Conservation (phyloP, 2,113 vertebrate species). For the Lophochroa leadbeateri region DNA sequence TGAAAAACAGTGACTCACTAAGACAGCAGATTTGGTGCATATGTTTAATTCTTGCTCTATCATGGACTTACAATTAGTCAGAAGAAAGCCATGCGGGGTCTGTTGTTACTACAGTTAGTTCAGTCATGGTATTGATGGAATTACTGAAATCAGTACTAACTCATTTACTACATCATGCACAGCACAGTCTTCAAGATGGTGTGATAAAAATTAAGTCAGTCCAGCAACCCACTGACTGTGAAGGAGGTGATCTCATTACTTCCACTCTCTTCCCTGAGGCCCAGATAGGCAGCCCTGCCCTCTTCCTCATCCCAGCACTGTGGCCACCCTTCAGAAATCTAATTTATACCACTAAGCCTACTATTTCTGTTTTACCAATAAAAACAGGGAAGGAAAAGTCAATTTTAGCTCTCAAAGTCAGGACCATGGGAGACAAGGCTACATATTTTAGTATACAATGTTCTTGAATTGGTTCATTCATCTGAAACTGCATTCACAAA, state of each 20-base stretch:
- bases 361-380: neutral
- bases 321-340: neutral
- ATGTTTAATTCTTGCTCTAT: neutral
- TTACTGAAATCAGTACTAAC: neutral
- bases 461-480: neutral
- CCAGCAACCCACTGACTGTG: neutral
- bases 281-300: neutral
- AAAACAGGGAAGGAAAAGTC: neutral
- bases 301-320: neutral
- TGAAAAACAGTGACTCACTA: slow-evolving; percentile 37
- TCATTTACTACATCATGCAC: neutral
- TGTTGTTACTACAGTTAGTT: neutral
- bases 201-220: neutral
- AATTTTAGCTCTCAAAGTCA: neutral
- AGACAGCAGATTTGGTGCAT: neutral
- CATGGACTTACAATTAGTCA: neutral
- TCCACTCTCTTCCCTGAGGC: neutral
- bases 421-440: neutral
- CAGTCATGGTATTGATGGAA: neutral
- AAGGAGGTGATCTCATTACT: neutral
- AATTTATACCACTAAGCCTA: neutral
- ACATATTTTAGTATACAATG: neutral
- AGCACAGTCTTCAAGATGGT: neutral
- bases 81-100: neutral
- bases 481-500: neutral